Evolutionary conservation across 2,888 invertebrate genomes (phyloP).

Genomic region (Lasioglossum lativentre): DNA sequence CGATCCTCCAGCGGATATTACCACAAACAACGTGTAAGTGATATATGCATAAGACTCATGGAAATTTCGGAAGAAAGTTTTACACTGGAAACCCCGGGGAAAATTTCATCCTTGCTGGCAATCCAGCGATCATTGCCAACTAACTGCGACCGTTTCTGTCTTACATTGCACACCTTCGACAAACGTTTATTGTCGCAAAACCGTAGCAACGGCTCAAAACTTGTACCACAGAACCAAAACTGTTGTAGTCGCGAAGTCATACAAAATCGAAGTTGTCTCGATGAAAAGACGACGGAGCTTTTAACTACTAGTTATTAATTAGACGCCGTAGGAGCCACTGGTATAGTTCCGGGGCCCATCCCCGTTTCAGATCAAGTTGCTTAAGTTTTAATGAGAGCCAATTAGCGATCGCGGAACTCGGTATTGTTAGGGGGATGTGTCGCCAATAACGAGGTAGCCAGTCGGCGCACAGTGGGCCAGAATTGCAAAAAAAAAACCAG

Average conservation of each 20-base stretch:
- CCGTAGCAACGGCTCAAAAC: background rate
- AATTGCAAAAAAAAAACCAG: no score
- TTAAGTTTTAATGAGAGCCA: conserved; percentile 20
- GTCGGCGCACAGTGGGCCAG: background rate
- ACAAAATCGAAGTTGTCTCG: background rate
- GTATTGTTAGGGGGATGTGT: background rate
- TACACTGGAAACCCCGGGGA: background rate
- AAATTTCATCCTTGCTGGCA: background rate
- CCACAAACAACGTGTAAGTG: background rate
- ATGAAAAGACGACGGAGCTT: background rate
- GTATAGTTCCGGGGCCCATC: background rate
- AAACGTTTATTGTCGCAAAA: background rate
- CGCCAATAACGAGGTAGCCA: conserved; percentile 14
- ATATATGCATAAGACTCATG: background rate
- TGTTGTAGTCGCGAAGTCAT: background rate
- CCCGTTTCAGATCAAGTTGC: background rate
- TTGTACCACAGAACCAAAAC: background rate
- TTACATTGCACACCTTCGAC: background rate
- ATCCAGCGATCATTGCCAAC: background rate
- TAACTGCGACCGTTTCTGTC: background rate
- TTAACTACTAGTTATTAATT: background rate
- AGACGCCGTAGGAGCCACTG: background rate
- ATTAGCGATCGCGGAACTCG: conserved; percentile 4
- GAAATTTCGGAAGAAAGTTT: background rate
- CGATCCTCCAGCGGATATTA: background rate